Conservation (phyloP, 2,888 invertebrate species). For the Ochropleura plecta region DNA sequence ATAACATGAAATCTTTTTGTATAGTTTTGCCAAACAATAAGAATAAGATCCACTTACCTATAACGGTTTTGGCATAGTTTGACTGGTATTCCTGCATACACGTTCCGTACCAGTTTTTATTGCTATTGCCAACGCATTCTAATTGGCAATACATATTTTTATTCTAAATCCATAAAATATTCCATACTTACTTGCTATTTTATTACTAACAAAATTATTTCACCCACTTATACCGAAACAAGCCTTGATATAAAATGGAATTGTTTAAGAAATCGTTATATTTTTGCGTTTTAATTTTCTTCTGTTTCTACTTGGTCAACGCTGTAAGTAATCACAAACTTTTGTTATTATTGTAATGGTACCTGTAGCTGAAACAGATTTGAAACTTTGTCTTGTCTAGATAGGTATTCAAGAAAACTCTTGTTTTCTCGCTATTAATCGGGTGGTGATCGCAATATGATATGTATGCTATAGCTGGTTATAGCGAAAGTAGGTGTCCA, state of each 20-base stretch:
- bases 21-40: not conserved
- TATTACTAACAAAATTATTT: constrained; percentile 4
- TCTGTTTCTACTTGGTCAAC: constrained; percentile 63
- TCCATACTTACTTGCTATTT: not conserved
- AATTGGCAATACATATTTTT: constrained; percentile 41
- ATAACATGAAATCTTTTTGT: not conserved
- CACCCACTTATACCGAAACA: not conserved
- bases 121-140: constrained; percentile 21
- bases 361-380: not conserved
- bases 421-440: not conserved
- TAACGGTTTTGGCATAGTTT: not conserved
- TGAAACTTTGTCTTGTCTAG: not conserved
- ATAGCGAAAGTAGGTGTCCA: not conserved
- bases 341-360: not conserved
- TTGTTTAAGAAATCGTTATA: constrained; percentile 43
- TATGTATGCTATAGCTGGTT: not conserved
- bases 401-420: not conserved
- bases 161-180: constrained; percentile 42
- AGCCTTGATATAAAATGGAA: constrained; percentile 30
- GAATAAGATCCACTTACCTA: not conserved
- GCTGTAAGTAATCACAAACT: constrained; percentile 73
- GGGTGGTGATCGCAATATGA: not conserved
- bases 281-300: constrained; percentile 47
- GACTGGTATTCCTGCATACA: not conserved
- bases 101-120: constrained; percentile 24